Evolutionary conservation across 2,797 vertebrate species (phyloP).

Genomic region (Bryconaethiops microstoma): DNA sequence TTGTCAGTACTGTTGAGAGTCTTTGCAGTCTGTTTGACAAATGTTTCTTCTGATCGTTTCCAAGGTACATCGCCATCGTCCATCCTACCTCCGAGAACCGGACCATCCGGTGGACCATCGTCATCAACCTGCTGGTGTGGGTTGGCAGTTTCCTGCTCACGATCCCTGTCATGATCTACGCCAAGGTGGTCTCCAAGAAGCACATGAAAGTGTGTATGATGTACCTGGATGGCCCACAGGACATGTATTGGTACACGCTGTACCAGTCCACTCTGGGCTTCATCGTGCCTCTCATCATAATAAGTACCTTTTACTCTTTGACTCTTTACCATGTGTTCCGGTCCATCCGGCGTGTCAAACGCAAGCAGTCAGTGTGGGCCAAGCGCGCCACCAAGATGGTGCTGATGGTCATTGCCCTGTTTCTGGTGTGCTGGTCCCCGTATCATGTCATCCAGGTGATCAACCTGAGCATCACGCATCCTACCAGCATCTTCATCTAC

Average conservation of each 20-base stretch:
- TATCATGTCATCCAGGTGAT: constrained; percentile 84
- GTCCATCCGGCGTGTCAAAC: constrained; percentile 79
- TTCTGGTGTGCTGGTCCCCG: constrained; percentile 83
- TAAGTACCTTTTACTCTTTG: constrained; percentile 83
- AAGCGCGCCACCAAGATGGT: constrained; percentile 83
- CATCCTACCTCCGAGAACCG: constrained; percentile 80
- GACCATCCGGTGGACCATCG: constrained; percentile 80
- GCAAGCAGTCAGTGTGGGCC: constrained; percentile 80
- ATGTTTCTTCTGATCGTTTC: neutral
- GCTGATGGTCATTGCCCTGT: constrained; percentile 80
- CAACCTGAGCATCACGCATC: constrained; percentile 77
- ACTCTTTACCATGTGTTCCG: constrained; percentile 83
- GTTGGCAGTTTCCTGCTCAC: constrained; percentile 81
- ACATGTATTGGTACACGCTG: constrained; percentile 86
- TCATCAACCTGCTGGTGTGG: constrained; percentile 83
- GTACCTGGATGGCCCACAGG: constrained; percentile 75
- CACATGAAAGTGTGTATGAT: constrained; percentile 78
- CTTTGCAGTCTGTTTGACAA: neutral
- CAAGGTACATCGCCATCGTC: constrained; percentile 82
- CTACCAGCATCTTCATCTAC: constrained; percentile 75
- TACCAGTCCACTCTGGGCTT: constrained; percentile 83
- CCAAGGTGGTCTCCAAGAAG: constrained; percentile 70
- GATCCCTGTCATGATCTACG: constrained; percentile 81
- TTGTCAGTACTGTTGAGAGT: neutral
- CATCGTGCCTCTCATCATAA: constrained; percentile 82